Conservation (phyloP, 2,888 invertebrate genomes). For the Carabus problematicus region DNA sequence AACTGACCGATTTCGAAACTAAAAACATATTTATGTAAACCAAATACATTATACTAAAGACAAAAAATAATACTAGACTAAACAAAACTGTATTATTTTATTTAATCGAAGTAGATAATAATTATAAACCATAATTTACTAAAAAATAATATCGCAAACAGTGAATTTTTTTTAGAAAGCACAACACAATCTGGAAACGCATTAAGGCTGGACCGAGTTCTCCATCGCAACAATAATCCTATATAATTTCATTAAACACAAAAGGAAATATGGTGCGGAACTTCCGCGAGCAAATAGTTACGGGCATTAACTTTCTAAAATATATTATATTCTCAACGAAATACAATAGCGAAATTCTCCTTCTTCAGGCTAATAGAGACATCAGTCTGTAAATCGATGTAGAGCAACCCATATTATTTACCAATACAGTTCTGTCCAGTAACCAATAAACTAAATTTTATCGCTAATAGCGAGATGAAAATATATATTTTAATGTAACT, state of each 20-base stretch:
- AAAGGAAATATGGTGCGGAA: slow-evolving; percentile 37
- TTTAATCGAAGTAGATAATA: too few relatives aligned
- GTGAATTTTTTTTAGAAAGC: too few relatives aligned
- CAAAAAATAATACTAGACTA: too few relatives aligned
- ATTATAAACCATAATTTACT: too few relatives aligned
- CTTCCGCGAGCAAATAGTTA: slow-evolving; percentile 24
- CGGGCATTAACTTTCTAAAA: slow-evolving; percentile 12
- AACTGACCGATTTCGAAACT: too few relatives aligned
- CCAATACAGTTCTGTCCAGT: background rate
- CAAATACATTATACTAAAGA: too few relatives aligned
- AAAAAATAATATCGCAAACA: too few relatives aligned
- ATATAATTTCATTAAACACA: slow-evolving; percentile 41
- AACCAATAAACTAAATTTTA: too few relatives aligned
- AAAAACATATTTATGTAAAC: too few relatives aligned
- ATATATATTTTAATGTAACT: background rate
- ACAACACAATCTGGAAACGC: too few relatives aligned
- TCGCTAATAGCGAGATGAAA: background rate
- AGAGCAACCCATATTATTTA: background rate
- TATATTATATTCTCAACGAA: slow-evolving; percentile 29
- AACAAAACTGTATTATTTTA: too few relatives aligned
- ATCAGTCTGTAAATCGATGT: background rate
- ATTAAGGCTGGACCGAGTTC: too few relatives aligned
- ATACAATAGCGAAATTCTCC: slow-evolving; percentile 28
- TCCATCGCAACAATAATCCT: slow-evolving; percentile 33
- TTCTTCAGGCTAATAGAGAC: background rate